Percentiles rank a stretch among this genome's conserved stretches.
Evolutionary conservation across 1,140 invertebrate species (phyloP).

Genomic region (Rhagoletis zephyria): DNA sequence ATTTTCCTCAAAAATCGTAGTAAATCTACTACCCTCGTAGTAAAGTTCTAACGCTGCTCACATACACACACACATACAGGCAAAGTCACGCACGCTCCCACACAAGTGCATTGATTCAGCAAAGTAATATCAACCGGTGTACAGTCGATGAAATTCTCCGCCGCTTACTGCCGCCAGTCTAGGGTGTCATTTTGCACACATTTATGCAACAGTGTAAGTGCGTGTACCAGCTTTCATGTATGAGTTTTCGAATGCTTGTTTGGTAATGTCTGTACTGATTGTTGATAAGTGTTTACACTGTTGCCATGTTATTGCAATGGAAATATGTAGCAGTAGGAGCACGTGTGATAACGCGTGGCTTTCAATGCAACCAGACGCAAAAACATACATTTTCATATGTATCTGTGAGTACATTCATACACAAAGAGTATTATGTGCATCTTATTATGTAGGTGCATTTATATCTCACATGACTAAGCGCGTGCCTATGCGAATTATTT

Average conservation of each 20-base stretch:
- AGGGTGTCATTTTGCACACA: neutral
- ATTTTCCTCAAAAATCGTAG: too few relatives aligned
- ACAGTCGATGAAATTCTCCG: too few relatives aligned
- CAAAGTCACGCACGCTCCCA: too few relatives aligned
- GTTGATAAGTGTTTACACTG: conserved; percentile 35
- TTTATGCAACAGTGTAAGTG: neutral
- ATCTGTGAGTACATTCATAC: neutral
- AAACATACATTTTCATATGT: too few relatives aligned
- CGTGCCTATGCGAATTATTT: neutral
- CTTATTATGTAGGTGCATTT: neutral
- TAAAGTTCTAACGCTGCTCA: too few relatives aligned
- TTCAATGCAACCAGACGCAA: neutral
- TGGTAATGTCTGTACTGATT: neutral
- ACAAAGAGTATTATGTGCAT: neutral
- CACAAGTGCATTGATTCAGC: neutral
- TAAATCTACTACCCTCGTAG: too few relatives aligned
- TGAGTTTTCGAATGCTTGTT: neutral
- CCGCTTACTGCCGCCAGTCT: neutral
- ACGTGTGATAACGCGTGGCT: neutral
- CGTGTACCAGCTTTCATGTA: neutral
- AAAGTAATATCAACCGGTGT: too few relatives aligned
- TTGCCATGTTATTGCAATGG: conserved; percentile 22
- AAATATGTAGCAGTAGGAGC: neutral
- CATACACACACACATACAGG: too few relatives aligned
- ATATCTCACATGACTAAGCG: neutral